Base-by-base conservation (phyloP, 1,140 invertebrate species). In the Magallana angulata region DNA sequence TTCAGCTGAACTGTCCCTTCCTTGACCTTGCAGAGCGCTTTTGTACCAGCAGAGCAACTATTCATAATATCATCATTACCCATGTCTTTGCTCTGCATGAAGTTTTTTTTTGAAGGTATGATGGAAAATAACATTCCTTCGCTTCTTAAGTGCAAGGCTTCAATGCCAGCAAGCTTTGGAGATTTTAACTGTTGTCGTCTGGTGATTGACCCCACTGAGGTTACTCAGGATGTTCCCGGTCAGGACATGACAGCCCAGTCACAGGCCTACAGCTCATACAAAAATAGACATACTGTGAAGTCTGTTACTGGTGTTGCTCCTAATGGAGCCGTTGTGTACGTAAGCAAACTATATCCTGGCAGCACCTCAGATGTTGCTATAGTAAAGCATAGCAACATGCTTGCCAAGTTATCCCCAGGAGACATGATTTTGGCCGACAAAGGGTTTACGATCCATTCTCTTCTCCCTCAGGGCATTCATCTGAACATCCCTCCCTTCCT, bases 381-480 rank as follows among this genome's bases (percentile, higher is more conserved):
- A 36, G 84, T 85, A 8, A 62, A 86, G 9, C 85, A 86, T 18
- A 59, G 57, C 30, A 58, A 80, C 4, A 57, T 86, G 18, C 71
- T 87, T 16, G 58, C 30, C 48, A n/a, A 85, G 30, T 60, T 68
- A 14, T 57, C 18, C 14, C 16, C 82, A n/a, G 86, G 80, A 36
- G 62, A 87, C n/a, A 16, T 87, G 56, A 84, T 87, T 56, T 59
- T 87, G 57, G 86, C 81, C 4, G 86, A 84, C 57, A 84, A 87
- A 24, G 86, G 59, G 57, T 83, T 71, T 16, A 82, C 86, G 1
- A 85, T 30, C 9, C 58, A 85, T 14, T 30, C 58, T 18, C n/a
- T 85, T 9, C 83, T 64, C 16, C n/a, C 80, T 6, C 14, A 14
- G 7, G 80, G n/a, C 4, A 7, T 82, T 9, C 9, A 82, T 24